Evolutionary conservation across 1,140 invertebrate species (phyloP).

Genomic region (Heliconius hermathena): DNA sequence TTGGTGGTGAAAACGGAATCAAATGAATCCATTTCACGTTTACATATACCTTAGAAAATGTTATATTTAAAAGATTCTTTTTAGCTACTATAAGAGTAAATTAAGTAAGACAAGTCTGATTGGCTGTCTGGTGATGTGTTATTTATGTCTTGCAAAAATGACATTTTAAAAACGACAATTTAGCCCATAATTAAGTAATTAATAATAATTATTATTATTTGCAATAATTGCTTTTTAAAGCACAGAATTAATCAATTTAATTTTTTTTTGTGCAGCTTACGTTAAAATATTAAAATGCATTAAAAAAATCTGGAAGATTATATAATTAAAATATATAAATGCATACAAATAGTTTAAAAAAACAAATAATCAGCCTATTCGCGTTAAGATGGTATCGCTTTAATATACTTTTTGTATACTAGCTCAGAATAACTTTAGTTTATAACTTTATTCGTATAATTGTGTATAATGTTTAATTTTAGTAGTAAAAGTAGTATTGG

Average conservation of each 20-base stretch:
- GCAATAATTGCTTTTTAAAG: too few relatives aligned
- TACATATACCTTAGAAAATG: not conserved
- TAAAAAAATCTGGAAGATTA: slow-evolving; percentile 10
- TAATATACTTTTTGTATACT: not conserved
- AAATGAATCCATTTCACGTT: not conserved
- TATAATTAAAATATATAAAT: slow-evolving; percentile 19
- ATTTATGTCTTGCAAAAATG: too few relatives aligned
- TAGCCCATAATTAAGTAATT: too few relatives aligned
- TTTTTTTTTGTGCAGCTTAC: slow-evolving; percentile 15
- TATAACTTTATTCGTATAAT: not conserved
- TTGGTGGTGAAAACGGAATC: not conserved
- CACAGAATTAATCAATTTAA: too few relatives aligned
- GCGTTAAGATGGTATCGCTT: not conserved
- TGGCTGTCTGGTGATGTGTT: too few relatives aligned
- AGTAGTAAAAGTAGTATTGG: not conserved
- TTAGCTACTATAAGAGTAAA: too few relatives aligned
- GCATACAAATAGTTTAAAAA: slow-evolving; percentile 1
- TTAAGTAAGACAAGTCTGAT: too few relatives aligned
- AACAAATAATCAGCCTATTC: not conserved
- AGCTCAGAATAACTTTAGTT: not conserved
- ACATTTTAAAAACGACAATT: too few relatives aligned
- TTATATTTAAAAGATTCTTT: not conserved
- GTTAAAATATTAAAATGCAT: slow-evolving; percentile 21
- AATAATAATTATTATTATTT: too few relatives aligned
- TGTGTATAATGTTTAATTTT: not conserved